Base-by-base conservation (phyloP, 1,140 invertebrate species). In the Diorhabda elongata region DNA sequence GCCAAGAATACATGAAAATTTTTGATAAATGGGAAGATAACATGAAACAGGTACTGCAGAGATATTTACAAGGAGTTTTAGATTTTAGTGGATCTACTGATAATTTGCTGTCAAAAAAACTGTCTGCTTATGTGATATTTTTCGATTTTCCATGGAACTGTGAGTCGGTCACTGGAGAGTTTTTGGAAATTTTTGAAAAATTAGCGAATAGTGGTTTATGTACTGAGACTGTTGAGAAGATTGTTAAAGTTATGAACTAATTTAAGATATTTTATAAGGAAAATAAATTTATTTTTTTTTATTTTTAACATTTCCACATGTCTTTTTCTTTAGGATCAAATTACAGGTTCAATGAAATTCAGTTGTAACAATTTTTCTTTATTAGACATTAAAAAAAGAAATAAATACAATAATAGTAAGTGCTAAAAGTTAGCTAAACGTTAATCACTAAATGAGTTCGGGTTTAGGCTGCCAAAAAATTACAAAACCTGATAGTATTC, bases 61-160 rank as follows among this genome's bases (percentile, higher is more conserved):
- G 82, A 67, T 88, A 86, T 74, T 66, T 87, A 9, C 77, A 60
- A 4, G 81, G 76, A 41, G 76, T 75, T 45, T 26, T 26, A 26
- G 73, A 69, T 4, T 70, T 82, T 5, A 71, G 71, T 3, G 77
- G 2, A 1, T 3, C 11, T 60, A 4, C 7, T n/a, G 47, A 72
- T 62, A 80, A 83, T 60, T 69, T 71, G 2, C 74, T 76, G 3
- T 72, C 83, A 58, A 77, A 77, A 69, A 84, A 82, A 66, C 76
- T 90, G 42, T 83, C 84, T 4, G 80, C 85, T 8, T 89, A 86
- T 69, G 78, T 88, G 8, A 85, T 86, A 65, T 90, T 85, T 77
- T 85, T 88, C 69, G 85, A 88, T 76, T 78, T 90, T 64, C 84
- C 86, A 11, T 76, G 69, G 68, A 72, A 69, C 44, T 11, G 26